Conservation (phyloP, 2,797 vertebrate genomes). For the Muscicapa comitata region DNA sequence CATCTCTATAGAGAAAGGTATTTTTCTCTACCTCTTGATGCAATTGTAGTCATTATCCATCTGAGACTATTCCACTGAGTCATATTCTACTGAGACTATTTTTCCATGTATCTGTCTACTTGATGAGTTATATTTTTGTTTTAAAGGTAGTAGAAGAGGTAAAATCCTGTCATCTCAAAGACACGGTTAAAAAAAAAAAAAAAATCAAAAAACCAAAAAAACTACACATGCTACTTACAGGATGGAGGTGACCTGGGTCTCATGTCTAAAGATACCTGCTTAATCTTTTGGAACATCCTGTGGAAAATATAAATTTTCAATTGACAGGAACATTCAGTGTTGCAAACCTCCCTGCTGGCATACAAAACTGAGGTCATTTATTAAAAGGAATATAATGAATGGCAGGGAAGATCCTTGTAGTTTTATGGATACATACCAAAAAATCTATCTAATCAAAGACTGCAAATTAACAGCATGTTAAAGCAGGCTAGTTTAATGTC, state of each 20-base stretch:
- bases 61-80: neutral
- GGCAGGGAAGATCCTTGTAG: neutral
- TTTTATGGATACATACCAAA: neutral
- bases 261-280: neutral
- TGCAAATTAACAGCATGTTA: slow-evolving; percentile 14
- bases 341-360: slow-evolving; percentile 17
- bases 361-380: slow-evolving; percentile 17
- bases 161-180: neutral
- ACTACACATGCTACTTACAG: neutral
- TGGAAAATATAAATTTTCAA: slow-evolving; percentile 28
- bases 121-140: neutral
- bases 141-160: neutral
- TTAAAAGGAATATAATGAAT: slow-evolving; percentile 2
- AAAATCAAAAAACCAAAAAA: neutral
- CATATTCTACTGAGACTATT: neutral
- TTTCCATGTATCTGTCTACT: neutral
- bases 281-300: slow-evolving; percentile 5
- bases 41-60: neutral
- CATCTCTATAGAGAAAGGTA: neutral
- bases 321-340: neutral
- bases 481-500: neutral
- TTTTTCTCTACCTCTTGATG: neutral
- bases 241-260: neutral
- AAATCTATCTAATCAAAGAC: slow-evolving; percentile 18
- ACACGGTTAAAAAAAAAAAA: neutral